Base-by-base conservation (phyloP, 2,113 vertebrate genomes). In the Arothron firmamentum region DNA sequence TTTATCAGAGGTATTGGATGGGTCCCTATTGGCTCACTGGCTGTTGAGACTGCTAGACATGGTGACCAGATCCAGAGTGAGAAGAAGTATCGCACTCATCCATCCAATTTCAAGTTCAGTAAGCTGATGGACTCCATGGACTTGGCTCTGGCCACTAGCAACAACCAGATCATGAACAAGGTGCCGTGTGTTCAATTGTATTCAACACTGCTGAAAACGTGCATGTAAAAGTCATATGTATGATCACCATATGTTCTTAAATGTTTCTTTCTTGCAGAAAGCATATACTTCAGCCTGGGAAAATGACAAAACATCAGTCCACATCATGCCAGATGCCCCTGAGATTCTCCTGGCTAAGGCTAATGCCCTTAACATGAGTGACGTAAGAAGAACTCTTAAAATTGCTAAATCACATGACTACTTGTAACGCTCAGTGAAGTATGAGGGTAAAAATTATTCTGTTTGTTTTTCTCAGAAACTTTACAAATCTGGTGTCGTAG, bases 111-210 rank as follows among this genome's bases (percentile, higher is more conserved):
- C 67, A 93, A 92, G 78, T 97, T 91, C 79, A 94, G 89, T 0
- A 96, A 96, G 16, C 74, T 92, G 52, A 94, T 90, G 88, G 94
- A 98, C 87, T 93, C 96, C 2, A 95, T 98, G 94, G 96, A 97
- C 2, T 72, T 98, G 66, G 80, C 88, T 15, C 89, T 98, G 50
- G 94, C 96, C 43, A 92, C 92, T 46, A 89, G 88, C 61, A 99
- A 99, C 84, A 96, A 97, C 65, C 56, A 92, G 76, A 96, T 82
- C 48, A 96, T 98, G 93, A 90, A 98, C 72, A 96, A 96, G 95
- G 97, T 95, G 65, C 41, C 65, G 0, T 4, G 17, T 48, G 4
- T 18, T 65, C 0, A 59, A 20, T 13, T 72, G 17, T 60, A 0
- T 0, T 28, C 6, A 3, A 28, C 4, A 28, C 28, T 6, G 28